phyloP scores from a whole-genome alignment of 2,113 vertebrate genomes.

The Mobula hypostoma region DNA sequence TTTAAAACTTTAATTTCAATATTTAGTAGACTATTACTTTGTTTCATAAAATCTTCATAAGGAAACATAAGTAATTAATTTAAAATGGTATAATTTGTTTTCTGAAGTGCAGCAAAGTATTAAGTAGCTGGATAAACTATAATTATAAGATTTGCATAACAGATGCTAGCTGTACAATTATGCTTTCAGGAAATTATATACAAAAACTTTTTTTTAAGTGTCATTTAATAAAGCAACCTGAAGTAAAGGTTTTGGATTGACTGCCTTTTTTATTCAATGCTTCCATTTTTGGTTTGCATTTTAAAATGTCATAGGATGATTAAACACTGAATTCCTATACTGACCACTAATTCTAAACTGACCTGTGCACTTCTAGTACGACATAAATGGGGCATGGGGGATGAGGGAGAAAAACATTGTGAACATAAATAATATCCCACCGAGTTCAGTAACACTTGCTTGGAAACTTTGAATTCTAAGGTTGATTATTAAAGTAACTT shows the following conservation, averaged over 20 bases:
- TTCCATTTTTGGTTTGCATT: background rate
- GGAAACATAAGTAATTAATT: background rate
- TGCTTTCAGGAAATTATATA: background rate
- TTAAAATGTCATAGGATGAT: background rate
- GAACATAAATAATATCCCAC: background rate
- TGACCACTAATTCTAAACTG: background rate
- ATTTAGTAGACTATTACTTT: background rate
- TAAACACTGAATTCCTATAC: background rate
- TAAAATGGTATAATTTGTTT: no score
- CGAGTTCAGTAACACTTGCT: background rate
- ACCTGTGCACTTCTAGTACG: background rate
- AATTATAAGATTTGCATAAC: background rate
- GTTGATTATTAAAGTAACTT: background rate
- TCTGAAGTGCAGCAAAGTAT: background rate
- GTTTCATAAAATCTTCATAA: background rate
- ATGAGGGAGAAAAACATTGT: background rate
- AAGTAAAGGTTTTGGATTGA: background rate
- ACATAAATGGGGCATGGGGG: background rate
- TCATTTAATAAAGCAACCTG: background rate
- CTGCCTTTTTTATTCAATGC: background rate
- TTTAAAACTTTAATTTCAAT: background rate
- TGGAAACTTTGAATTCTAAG: background rate
- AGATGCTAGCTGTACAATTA: background rate
- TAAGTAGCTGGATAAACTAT: background rate
- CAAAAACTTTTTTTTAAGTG: background rate